Evolutionary conservation across 2,797 vertebrate genomes (phyloP), one percentile per base, ranked within the genome.

Genomic region (Vipera ursinii): DNA sequence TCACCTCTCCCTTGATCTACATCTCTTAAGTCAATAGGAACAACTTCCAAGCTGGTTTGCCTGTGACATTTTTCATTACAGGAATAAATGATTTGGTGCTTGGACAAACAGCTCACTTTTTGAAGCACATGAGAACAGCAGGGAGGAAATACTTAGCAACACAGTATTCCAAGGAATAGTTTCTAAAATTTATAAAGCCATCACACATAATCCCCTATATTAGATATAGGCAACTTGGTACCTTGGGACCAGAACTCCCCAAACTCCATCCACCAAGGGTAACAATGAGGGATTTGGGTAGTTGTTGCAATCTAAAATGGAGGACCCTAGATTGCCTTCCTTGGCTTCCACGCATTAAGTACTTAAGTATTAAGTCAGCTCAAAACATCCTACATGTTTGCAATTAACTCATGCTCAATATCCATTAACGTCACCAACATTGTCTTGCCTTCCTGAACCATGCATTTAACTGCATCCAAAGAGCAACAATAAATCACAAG

Each of bases 341-440:
- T 48, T 82, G 38, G 73, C 73, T 48, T 82, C 6, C 38, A 59
- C 9, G 44, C 15, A 61, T 4, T 44, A 5, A 88, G 15, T 56
- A 32, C 38, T 61, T 51, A 53, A 53, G 51, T 53, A 53, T 53
- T 59, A 94, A 48, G 73, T 82, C 38, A 48, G 38, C 73, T 82
- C 73, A 82, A 82, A 82, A 82, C n/a, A 69, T 85, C 57, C 7
- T 92, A 44, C 89, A 93, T 94, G 92, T 94, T 92, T 94, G 89
- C 88, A 94, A 56, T 55, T 15, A 73, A 94, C 91, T 96, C 95
- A 92, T 96, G 95, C 85, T 89, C 96, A 92, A 88, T 92, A 26
- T 48, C 20, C 8, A 15, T 82, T 86, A 61, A 91, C 91, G 95
- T 94, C 94, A 95, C 10, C 0, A 88, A 88, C 87, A 91, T 96